Conservation (phyloP, 1,140 invertebrate species). For the Drosophila bifasciata region DNA sequence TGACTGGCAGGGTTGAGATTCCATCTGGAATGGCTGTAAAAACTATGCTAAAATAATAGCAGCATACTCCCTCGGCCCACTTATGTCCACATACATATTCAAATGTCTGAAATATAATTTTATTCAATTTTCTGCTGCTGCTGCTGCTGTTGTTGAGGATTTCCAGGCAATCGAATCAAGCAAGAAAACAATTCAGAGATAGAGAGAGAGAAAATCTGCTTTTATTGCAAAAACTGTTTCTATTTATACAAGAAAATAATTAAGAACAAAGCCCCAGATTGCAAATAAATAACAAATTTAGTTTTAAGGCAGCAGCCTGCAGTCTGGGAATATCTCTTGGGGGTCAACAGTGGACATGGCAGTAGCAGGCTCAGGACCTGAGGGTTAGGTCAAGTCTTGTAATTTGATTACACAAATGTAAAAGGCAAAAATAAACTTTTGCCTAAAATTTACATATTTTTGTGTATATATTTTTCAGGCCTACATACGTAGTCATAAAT, state of each 20-base stretch:
- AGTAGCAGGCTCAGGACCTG: neutral
- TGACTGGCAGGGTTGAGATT: neutral
- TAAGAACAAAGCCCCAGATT: constrained; percentile 41
- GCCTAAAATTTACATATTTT: constrained; percentile 55
- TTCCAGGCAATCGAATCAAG: constrained; percentile 40
- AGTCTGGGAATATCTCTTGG: too few species aligned
- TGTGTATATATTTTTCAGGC: constrained; percentile 54
- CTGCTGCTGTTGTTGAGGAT: neutral
- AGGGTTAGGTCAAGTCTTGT: constrained; percentile 51
- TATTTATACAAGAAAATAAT: constrained; percentile 55
- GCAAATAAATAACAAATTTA: constrained; percentile 67
- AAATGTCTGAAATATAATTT: constrained; percentile 25
- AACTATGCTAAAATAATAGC: constrained; percentile 21
- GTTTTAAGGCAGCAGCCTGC: too few species aligned
- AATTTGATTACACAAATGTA: constrained; percentile 41
- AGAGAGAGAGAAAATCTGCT: constrained; percentile 13
- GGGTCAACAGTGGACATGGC: neutral
- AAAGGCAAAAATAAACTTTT: constrained; percentile 29
- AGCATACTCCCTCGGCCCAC: too few species aligned
- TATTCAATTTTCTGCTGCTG: constrained; percentile 21
- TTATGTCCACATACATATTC: constrained; percentile 9
- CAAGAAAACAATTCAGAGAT: constrained; percentile 26
- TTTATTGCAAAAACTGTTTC: constrained; percentile 28
- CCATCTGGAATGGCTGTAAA: constrained; percentile 10
- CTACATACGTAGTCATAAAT: constrained; percentile 65